A percentile compares a stretch with the other conserved stretches of the same genome.
These are phyloP conservation scores for Pristionchus fissidentatus DNA, from an alignment of 2,888 invertebrate genomes.

Conservation along the genomic window DNA sequence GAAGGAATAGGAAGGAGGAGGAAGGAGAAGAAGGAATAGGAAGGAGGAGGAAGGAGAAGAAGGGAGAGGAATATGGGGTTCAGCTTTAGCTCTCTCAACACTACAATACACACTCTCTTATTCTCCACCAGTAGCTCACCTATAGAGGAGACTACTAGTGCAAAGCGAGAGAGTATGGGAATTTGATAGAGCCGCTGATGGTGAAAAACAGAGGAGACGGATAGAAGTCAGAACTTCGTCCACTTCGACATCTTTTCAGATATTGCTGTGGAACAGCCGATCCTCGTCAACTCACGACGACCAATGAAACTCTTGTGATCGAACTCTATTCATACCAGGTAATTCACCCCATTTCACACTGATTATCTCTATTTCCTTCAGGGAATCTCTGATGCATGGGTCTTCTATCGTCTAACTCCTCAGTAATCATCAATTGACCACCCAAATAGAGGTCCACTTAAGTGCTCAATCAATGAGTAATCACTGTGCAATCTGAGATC, in stretches of 20 bases:
- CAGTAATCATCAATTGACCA: neutral
- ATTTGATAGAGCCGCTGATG: too few relatives aligned
- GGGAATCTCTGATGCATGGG: slow-evolving; percentile 28
- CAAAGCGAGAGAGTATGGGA: too few relatives aligned
- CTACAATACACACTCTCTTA: neutral
- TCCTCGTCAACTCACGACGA: slow-evolving; percentile 8
- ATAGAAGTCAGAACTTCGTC: neutral
- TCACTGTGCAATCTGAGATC: neutral
- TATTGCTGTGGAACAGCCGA: slow-evolving; percentile 41
- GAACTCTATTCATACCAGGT: slow-evolving; percentile 41
- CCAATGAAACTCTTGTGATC: neutral
- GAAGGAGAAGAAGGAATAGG: too few relatives aligned
- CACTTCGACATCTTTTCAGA: neutral
- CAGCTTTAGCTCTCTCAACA: too few relatives aligned
- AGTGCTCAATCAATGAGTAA: slow-evolving; percentile 9
- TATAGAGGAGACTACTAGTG: too few relatives aligned
- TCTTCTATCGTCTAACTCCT: slow-evolving; percentile 38
- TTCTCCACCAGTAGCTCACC: neutral
- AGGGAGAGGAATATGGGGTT: too few relatives aligned
- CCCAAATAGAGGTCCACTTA: neutral
- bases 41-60: too few relatives aligned
- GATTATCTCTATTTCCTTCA: neutral
- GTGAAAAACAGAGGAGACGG: too few relatives aligned
- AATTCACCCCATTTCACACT: too few relatives aligned
- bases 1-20: neutral